Percentiles rank a stretch among this genome's conserved stretches.
phyloP scores from a whole-genome alignment of 2,113 vertebrate species.

The Eretmochelys imbricata region DNA sequence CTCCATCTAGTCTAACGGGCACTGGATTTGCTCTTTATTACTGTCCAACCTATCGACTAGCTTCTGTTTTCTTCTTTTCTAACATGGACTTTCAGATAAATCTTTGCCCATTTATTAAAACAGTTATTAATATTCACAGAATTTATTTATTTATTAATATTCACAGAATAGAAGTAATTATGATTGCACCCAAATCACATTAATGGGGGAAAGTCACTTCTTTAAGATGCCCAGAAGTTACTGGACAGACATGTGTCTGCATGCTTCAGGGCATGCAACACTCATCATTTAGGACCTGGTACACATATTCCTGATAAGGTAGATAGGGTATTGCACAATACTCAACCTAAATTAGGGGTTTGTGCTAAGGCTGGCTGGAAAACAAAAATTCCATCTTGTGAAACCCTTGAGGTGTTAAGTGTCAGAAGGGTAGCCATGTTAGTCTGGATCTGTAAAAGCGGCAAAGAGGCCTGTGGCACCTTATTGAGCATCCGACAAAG shows the following conservation, averaged over 20 bases:
- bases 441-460: no score
- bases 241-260: neutral
- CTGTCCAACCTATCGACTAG: neutral
- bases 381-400: neutral
- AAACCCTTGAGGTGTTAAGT: neutral
- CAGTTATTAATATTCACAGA: no score
- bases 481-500: no score
- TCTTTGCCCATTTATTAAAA: neutral
- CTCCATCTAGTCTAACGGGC: neutral
- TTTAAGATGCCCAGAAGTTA: neutral
- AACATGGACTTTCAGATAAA: constrained; percentile 6
- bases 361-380: neutral
- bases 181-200: neutral
- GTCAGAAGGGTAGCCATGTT: no score
- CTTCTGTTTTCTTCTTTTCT: neutral
- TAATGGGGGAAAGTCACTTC: neutral
- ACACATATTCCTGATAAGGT: neutral
- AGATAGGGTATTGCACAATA: neutral
- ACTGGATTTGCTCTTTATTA: neutral
- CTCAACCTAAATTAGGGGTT: neutral
- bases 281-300: neutral
- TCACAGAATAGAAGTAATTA: neutral
- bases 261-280: neutral
- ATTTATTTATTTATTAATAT: neutral
- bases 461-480: no score